Conservation (phyloP, 1,140 invertebrate species). For the Drosophila pandora region DNA sequence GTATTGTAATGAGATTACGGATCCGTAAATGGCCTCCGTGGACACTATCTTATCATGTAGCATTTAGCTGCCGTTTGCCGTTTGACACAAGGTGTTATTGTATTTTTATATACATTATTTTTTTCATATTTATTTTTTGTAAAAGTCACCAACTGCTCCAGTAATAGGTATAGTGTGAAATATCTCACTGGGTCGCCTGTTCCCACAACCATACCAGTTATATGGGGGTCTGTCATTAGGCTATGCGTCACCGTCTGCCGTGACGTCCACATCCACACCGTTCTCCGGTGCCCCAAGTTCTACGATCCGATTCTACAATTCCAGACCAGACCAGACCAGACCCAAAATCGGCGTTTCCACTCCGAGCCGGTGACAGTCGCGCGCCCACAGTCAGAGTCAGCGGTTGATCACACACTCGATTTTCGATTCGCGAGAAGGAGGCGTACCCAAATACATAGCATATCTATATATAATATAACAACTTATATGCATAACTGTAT, state of each 20-base stretch:
- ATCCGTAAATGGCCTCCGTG: slow-evolving; percentile 4
- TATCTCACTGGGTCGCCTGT: slow-evolving; percentile 9
- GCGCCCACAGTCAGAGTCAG: slow-evolving; percentile 68
- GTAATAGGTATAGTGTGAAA: slow-evolving; percentile 8
- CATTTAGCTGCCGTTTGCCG: slow-evolving; percentile 44
- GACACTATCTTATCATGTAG: slow-evolving; percentile 46
- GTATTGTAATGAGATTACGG: slow-evolving; percentile 26
- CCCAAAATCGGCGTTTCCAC: slow-evolving; percentile 52
- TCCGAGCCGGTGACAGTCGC: slow-evolving; percentile 55
- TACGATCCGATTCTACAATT: not conserved
- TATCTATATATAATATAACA: slow-evolving; percentile 23
- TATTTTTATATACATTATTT: not conserved
- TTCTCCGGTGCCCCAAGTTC: slow-evolving; percentile 3
- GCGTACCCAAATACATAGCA: slow-evolving; percentile 13
- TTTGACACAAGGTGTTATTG: slow-evolving; percentile 48
- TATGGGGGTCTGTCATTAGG: slow-evolving; percentile 38
- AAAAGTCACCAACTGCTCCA: slow-evolving; percentile 17
- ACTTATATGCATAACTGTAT: slow-evolving; percentile 48
- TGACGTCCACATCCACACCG: slow-evolving; percentile 31
- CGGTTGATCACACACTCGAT: slow-evolving; percentile 51
- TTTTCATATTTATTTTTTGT: slow-evolving; percentile 7
- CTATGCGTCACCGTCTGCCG: slow-evolving; percentile 36
- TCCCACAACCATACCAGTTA: not conserved
- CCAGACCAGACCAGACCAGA: slow-evolving; percentile 28
- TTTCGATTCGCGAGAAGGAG: slow-evolving; percentile 25